Conservation (phyloP, 2,113 vertebrate species). For the Rhinolophus sinicus region DNA sequence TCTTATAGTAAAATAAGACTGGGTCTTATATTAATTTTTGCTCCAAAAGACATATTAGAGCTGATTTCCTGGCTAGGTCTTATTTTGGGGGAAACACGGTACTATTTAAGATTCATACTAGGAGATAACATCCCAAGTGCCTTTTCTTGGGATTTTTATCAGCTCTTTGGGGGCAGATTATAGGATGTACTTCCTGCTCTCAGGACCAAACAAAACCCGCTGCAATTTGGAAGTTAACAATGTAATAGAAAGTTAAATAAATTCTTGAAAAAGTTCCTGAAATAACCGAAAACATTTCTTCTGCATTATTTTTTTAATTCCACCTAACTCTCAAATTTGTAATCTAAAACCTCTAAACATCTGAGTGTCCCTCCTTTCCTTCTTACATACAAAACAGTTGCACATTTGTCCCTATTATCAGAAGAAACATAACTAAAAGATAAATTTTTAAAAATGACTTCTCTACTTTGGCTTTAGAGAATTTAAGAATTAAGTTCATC, state of each 20-base stretch:
- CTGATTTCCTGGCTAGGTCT: no score
- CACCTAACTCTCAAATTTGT: constrained; percentile 44
- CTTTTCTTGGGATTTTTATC: constrained; percentile 5
- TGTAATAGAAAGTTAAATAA: constrained; percentile 40
- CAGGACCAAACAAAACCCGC: background rate
- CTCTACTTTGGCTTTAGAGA: constrained; percentile 17
- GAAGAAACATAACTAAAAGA: constrained; percentile 14
- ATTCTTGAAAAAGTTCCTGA: background rate
- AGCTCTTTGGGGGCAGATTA: constrained; percentile 3
- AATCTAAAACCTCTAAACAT: constrained; percentile 1
- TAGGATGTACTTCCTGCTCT: constrained; percentile 37
- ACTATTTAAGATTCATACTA: background rate
- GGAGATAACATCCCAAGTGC: background rate
- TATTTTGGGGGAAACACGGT: no score
- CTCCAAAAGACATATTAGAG: no score
- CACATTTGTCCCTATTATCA: background rate
- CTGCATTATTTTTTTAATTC: background rate
- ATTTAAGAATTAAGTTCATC: constrained; percentile 21
- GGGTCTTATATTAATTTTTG: no score
- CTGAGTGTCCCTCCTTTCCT: background rate
- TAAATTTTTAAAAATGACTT: background rate
- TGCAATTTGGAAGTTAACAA: constrained; percentile 19
- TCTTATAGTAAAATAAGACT: no score
- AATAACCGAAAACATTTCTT: constrained; percentile 44
- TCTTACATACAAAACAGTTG: background rate